Evolutionary conservation across 64 coral and sea anemone genomes (phyloP).

Genomic region (Stichodactyla mertensii): DNA sequence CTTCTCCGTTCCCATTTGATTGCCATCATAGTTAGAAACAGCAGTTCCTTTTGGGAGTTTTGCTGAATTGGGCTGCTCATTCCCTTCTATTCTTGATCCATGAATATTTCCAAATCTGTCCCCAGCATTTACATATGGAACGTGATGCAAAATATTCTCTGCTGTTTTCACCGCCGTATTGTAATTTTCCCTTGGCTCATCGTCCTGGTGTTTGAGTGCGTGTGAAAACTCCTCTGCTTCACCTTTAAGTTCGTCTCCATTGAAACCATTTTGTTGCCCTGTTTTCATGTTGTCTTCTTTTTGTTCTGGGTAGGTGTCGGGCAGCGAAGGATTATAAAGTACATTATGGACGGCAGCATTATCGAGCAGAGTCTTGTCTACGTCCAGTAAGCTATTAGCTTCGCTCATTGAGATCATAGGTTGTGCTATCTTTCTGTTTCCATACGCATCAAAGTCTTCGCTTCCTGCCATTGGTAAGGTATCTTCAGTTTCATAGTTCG

Average conservation of each 20-base stretch:
- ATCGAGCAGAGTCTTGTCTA: not conserved
- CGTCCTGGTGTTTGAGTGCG: not conserved
- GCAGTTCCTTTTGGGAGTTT: not conserved
- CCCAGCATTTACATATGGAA: not conserved
- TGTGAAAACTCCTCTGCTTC: constrained; percentile 5
- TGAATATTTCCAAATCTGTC: not conserved
- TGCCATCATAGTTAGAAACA: not conserved
- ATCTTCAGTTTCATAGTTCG: not conserved
- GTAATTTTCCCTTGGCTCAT: not conserved
- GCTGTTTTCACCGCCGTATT: not conserved
- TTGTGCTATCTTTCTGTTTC: constrained; percentile 1
- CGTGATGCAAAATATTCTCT: not conserved
- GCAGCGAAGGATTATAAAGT: not conserved
- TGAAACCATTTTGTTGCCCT: not conserved
- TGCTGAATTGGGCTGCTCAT: not conserved
- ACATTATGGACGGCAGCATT: constrained; percentile 9
- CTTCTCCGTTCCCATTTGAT: not conserved
- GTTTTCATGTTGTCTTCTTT: constrained; percentile 5
- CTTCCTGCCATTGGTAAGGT: constrained; percentile 23
- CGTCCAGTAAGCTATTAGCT: not conserved
- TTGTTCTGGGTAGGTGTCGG: not conserved
- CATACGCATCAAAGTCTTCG: constrained; percentile 12
- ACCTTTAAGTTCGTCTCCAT: not conserved
- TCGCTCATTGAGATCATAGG: constrained; percentile 16
- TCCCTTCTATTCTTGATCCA: not conserved